Percentiles rank a stretch among this genome's conserved stretches.
phyloP scores from a whole-genome alignment of 2,888 invertebrate genomes.

The Pollenia amentaria region DNA sequence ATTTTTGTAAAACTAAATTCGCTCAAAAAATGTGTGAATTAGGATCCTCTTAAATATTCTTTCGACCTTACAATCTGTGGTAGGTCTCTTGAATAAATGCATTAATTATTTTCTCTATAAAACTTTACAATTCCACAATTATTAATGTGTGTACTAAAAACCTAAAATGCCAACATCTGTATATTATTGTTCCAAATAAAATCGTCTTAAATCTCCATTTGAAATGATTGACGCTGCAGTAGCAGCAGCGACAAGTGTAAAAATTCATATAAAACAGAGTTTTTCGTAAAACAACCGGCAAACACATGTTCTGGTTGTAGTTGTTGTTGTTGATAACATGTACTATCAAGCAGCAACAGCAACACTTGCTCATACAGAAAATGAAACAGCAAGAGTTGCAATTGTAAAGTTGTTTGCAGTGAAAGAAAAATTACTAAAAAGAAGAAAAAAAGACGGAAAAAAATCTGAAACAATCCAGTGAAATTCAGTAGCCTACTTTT shows the following conservation, averaged over 20 bases:
- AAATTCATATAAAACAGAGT: slow-evolving; percentile 40
- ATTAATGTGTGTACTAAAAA: slow-evolving; percentile 25
- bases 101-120: too few relatives aligned
- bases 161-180: slow-evolving; percentile 18
- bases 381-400: slow-evolving; percentile 15
- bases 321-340: slow-evolving; percentile 57
- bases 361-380: slow-evolving; percentile 9
- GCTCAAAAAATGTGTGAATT: too few relatives aligned
- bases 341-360: slow-evolving; percentile 17
- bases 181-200: slow-evolving; percentile 4
- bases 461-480: slow-evolving; percentile 61
- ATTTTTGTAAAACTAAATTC: too few relatives aligned
- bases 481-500: slow-evolving; percentile 74
- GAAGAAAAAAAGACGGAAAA: neutral
- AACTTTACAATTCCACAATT: neutral
- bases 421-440: slow-evolving; percentile 14
- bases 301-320: slow-evolving; percentile 67
- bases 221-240: slow-evolving; percentile 46
- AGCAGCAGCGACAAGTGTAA: slow-evolving; percentile 58
- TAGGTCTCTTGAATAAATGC: too few relatives aligned
- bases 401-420: slow-evolving; percentile 56
- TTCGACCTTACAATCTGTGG: too few relatives aligned
- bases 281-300: slow-evolving; percentile 36
- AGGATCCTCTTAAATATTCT: too few relatives aligned
- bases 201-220: slow-evolving; percentile 36